Conservation (phyloP, 2,113 vertebrate species). For the Scomber colias region DNA sequence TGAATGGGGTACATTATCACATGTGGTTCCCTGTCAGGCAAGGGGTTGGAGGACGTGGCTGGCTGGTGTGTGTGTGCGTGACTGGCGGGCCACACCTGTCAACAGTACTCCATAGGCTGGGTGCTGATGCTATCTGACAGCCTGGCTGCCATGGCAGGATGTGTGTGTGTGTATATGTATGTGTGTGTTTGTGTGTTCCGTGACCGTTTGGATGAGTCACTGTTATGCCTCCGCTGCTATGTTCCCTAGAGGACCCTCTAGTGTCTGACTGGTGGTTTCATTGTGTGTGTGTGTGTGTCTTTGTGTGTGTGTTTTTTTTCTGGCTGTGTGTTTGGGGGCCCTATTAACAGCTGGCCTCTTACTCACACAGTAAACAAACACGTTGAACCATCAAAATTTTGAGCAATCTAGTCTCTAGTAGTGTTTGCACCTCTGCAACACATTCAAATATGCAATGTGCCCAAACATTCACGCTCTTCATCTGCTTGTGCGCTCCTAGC, state of each 20-base stretch:
- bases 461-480: constrained; percentile 41
- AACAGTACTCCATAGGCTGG: constrained; percentile 72
- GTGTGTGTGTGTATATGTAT: constrained; percentile 47
- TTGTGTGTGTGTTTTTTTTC: constrained; percentile 34
- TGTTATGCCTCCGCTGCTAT: constrained; percentile 74
- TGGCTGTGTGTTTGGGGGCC: constrained; percentile 67
- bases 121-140: constrained; percentile 81
- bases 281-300: constrained; percentile 55
- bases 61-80: constrained; percentile 73
- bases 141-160: constrained; percentile 53
- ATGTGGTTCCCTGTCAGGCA: constrained; percentile 66
- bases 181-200: constrained; percentile 55
- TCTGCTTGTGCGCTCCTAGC: constrained; percentile 39
- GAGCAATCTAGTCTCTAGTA: constrained; percentile 54
- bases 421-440: constrained; percentile 62
- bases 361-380: constrained; percentile 79
- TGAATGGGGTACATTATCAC: constrained; percentile 60
- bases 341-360: constrained; percentile 80
- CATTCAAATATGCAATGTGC: constrained; percentile 39
- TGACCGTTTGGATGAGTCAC: constrained; percentile 82
- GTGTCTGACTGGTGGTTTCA: constrained; percentile 76
- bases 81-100: constrained; percentile 84
- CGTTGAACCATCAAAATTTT: constrained; percentile 63
- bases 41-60: constrained; percentile 65
- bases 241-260: constrained; percentile 74